Percentiles rank a stretch among this genome's conserved stretches.
phyloP scores from a whole-genome alignment of 2,888 invertebrate genomes.

The Sinotaia quadrata region DNA sequence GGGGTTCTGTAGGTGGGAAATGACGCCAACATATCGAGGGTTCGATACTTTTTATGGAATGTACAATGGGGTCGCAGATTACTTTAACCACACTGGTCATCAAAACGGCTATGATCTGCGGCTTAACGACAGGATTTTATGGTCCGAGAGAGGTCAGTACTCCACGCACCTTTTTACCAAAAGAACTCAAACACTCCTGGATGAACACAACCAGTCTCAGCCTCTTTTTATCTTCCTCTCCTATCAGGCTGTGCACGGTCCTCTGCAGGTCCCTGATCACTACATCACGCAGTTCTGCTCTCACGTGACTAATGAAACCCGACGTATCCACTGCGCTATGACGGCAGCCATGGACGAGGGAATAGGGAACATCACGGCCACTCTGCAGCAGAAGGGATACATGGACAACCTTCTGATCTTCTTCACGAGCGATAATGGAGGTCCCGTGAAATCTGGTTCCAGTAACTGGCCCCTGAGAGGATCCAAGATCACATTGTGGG shows the following conservation, averaged over 20 bases:
- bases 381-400: slow-evolving; percentile 79
- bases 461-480: not conserved
- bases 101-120: slow-evolving; percentile 16
- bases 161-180: slow-evolving; percentile 20
- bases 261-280: slow-evolving; percentile 41
- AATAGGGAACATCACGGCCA: slow-evolving; percentile 81
- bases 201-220: slow-evolving; percentile 17
- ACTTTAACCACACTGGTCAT: slow-evolving; percentile 9
- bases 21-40: slow-evolving; percentile 15
- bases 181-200: not conserved
- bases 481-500: not conserved
- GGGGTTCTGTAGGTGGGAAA: slow-evolving; percentile 15
- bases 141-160: slow-evolving; percentile 3
- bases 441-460: not conserved
- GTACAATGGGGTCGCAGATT: slow-evolving; percentile 14
- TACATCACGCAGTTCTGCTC: slow-evolving; percentile 16
- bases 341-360: slow-evolving; percentile 86
- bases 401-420: slow-evolving; percentile 85
- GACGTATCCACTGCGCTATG: slow-evolving; percentile 70
- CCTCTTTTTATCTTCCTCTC: slow-evolving; percentile 51
- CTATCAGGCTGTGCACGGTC: slow-evolving; percentile 48
- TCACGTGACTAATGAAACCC: not conserved
- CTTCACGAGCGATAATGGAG: slow-evolving; percentile 80
- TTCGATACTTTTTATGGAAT: slow-evolving; percentile 47
- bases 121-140: not conserved